Evolutionary conservation across 37 sponge, comb jelly and placozoan species (phyloP), one percentile per base, ranked within the genome.

Genomic region (Theonella swinhoei): DNA sequence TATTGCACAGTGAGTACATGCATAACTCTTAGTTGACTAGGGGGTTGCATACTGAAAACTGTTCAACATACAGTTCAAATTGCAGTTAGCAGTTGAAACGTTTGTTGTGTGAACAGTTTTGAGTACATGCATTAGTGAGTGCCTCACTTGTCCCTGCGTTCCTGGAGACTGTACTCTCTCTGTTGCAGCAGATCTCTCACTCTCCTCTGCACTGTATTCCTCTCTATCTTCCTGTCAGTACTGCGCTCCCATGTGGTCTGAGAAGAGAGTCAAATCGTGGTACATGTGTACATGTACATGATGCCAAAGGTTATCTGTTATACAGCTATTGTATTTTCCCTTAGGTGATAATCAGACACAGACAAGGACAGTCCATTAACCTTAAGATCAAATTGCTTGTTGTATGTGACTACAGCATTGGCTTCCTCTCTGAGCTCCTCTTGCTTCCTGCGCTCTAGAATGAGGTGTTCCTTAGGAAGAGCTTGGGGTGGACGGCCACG

Each of bases 221-320:
- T 85, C 89, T 92, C 87, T n/a, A 98, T 94, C 79, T 88, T 91
- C 78, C 92, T 94, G 76, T 96, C 95, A 9, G 99, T 98, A 22
- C 74, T 84, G n/a, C 72, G 47, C 59, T 94, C 97, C 99, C 99
- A 98, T 35, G 80, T 87, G 1, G 97, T 94, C 95, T 98, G 76
- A 7, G 35, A 39, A 20, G 60, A 60, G 33, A 38, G 29, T n/a
- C 4, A 33, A 1, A 60, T 64, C 39, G 24, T 28, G 36, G 5
- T 77, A 17, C 23, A 80, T n/a, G 41, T 68, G 17, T 26, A 23
- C 1, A 42, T 66, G 26, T 67, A 14, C 22, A 25, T 67, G 24
- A 58, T 68, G 28, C 5, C 31, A 34, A 1, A 20, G 40, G 36
- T 67, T 8, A 36, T n/a, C n/a, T n/a, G n/a, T n/a, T n/a, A n/a